Base-by-base conservation (phyloP, 2,888 invertebrate species). In the Rugalucina vietnamica region DNA sequence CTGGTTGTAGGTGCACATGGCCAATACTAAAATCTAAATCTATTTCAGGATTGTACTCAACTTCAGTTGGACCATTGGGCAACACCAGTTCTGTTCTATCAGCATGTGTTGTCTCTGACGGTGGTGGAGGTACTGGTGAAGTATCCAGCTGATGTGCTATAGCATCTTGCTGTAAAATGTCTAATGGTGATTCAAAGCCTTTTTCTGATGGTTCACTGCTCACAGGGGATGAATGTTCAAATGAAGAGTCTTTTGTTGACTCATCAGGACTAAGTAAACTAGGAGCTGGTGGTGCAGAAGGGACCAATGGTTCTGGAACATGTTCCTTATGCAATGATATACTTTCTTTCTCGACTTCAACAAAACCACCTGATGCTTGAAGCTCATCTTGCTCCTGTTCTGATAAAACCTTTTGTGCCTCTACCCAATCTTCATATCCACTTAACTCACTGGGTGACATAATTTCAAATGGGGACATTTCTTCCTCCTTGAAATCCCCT, bases 21-120 rank as follows among this genome's bases (percentile, higher is more conserved):
- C 81, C 76, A 27, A 79, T 79, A 82, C 79, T 84, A 60, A 84
- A 90, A 71, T 91, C 91, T 24, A 87, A 75, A 82, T 94, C 93
- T 80, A 92, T 91, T 90, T 95, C 95, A 34, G 95, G 95, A 76
- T 94, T 93, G 89, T 95, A 96, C 29, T 96, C 96, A 54, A 96
- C 95, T 93, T 96, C 96, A 70, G 95, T 95, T 76, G 96, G 96
- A 18, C 96, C 96, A 94, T 96, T 96, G 29, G 90, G 89, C 27
- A 92, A 75, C 24, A 54, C 60, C n/a, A 70, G 50, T 39, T 73
- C 82, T 37, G 50, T 34, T 65, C 65, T 32, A 29, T 65, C 65
- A 34, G 21, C 34, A 65, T 34, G 65, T 1, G 8, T 12, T 34
- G 32, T 65, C 27, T 81, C 77, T n/a, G 50, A 12, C 37, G 72